Conservation (phyloP, 1,140 invertebrate species). For the Reticulitermes speratus region DNA sequence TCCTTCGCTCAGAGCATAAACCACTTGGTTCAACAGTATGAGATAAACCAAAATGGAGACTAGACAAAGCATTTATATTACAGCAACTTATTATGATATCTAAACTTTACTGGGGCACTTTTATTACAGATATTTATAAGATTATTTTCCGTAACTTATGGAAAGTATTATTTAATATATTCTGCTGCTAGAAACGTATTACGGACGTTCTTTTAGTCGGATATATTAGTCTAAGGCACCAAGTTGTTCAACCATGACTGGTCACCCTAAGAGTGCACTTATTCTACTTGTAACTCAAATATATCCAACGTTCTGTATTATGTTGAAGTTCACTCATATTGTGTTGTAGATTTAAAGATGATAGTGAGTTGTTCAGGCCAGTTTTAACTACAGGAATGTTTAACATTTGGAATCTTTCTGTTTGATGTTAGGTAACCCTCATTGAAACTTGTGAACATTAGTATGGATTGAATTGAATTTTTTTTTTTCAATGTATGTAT, state of each 20-base stretch:
- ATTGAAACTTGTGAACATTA: no score
- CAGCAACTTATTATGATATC: background rate
- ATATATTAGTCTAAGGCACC: background rate
- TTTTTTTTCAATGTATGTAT: no score
- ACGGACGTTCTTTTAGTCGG: background rate
- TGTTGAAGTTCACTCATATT: background rate
- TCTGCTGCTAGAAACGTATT: background rate
- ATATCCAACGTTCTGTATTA: background rate
- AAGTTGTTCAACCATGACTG: constrained; percentile 18
- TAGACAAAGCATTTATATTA: constrained; percentile 30
- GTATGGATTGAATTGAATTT: no score
- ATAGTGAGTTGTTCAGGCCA: background rate
- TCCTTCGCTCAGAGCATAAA: background rate
- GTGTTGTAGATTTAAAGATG: background rate
- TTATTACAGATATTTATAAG: background rate
- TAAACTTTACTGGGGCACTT: background rate
- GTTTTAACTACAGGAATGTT: constrained; percentile 3
- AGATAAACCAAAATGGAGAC: constrained; percentile 39
- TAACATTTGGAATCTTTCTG: no score
- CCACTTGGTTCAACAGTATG: constrained; percentile 23
- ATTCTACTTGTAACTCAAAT: background rate
- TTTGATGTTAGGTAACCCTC: no score
- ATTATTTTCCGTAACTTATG: background rate
- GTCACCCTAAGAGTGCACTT: background rate
- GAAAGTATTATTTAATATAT: background rate